Conservation (phyloP, 2,797 vertebrate genomes). For the Poecilia picta region DNA sequence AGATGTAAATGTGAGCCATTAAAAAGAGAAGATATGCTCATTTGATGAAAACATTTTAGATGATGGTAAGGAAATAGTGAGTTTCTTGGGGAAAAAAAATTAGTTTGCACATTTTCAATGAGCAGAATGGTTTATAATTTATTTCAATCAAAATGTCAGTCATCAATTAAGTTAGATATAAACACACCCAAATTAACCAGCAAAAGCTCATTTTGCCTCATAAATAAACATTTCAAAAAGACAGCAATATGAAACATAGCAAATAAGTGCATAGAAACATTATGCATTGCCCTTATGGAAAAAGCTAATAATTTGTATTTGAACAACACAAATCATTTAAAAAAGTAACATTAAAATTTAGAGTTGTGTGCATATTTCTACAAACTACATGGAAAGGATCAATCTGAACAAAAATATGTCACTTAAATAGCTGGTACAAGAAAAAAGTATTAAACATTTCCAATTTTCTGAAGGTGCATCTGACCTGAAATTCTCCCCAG, state of each 20-base stretch:
- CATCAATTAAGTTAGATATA: neutral
- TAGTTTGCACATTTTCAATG: neutral
- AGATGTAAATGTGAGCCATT: neutral
- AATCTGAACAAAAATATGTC: neutral
- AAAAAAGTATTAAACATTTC: neutral
- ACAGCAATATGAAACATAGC: neutral
- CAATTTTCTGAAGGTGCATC: neutral
- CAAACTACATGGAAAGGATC: neutral
- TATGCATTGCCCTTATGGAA: neutral
- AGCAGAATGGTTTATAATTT: neutral
- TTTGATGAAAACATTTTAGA: neutral
- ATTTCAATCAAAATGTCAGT: neutral
- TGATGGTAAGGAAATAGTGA: too few relatives aligned
- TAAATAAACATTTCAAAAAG: neutral
- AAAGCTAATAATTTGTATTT: neutral
- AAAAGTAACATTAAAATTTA: neutral
- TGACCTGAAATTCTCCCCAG: neutral
- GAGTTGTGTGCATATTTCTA: neutral
- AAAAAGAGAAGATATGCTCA: neutral
- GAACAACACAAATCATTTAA: neutral
- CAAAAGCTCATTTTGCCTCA: neutral
- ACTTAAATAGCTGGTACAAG: too few relatives aligned
- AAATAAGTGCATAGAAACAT: neutral
- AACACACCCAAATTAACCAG: neutral
- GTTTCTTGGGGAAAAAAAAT: neutral